phyloP scores from a whole-genome alignment of 1,140 invertebrate species.

The Megalopta genalis region DNA sequence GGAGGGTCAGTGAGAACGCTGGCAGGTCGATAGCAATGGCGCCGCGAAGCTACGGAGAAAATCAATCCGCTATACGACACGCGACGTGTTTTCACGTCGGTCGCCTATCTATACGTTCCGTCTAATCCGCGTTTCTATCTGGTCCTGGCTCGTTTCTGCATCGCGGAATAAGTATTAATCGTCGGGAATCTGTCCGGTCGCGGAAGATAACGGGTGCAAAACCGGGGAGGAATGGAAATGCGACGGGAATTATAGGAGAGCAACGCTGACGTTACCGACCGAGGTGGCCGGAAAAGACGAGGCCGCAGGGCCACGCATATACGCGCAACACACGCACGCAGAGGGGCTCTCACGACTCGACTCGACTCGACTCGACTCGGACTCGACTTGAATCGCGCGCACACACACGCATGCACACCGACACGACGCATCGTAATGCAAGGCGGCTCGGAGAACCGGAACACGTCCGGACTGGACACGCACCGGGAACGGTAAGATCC shows the following conservation, averaged over 20 bases:
- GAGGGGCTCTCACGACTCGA: too few relatives aligned
- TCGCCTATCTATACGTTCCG: conserved; percentile 33
- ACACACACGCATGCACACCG: background rate
- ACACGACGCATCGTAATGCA: background rate
- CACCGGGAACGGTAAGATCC: too few relatives aligned
- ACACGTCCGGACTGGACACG: too few relatives aligned
- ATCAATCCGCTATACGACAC: conserved; percentile 73
- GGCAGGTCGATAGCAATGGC: conserved; percentile 77
- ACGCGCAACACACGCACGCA: conserved; percentile 21
- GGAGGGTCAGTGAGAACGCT: conserved; percentile 57
- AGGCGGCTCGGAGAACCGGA: background rate
- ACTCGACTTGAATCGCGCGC: background rate
- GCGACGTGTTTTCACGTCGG: conserved; percentile 68
- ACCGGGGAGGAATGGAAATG: background rate
- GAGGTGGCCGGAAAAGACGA: conserved; percentile 57
- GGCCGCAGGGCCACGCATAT: conserved; percentile 35
- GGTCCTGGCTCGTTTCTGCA: too few relatives aligned
- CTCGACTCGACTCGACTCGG: too few relatives aligned
- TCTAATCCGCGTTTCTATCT: too few relatives aligned
- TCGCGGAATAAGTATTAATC: background rate
- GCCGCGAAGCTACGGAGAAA: conserved; percentile 73
- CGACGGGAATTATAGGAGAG: conserved; percentile 8
- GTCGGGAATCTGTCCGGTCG: background rate
- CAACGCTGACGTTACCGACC: conserved; percentile 62
- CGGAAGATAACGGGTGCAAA: background rate